phyloP scores from a whole-genome alignment of 2,113 vertebrate species.

The Poicephalus meyeri region DNA sequence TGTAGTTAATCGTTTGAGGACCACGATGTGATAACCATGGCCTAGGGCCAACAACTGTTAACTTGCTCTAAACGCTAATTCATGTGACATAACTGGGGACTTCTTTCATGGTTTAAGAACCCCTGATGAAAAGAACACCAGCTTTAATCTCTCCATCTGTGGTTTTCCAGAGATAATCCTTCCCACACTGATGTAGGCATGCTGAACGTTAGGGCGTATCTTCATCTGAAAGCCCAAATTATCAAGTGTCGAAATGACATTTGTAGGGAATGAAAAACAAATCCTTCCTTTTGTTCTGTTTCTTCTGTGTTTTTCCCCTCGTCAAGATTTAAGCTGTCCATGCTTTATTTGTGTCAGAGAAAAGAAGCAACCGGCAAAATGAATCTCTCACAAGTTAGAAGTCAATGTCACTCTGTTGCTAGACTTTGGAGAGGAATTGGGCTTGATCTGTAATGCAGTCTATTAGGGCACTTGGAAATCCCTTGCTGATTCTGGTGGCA shows the following conservation, averaged over 20 bases:
- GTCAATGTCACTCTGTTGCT: neutral
- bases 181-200: conserved; percentile 8
- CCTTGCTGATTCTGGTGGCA: neutral
- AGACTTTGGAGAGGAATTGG: neutral
- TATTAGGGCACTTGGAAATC: neutral
- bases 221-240: conserved; percentile 16
- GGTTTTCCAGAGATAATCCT: conserved; percentile 32
- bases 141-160: conserved; percentile 43
- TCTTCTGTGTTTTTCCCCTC: neutral
- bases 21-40: neutral
- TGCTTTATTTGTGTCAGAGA: neutral
- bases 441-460: neutral
- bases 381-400: neutral
- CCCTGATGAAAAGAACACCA: neutral
- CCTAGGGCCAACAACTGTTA: neutral
- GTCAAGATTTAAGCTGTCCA: neutral
- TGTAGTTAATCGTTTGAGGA: neutral
- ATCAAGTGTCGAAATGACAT: neutral
- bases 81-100: neutral
- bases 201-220: neutral
- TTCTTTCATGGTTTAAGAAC: neutral
- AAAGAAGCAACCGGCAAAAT: neutral
- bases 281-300: neutral
- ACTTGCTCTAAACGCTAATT: neutral
- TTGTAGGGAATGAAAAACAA: neutral